Base-by-base conservation (phyloP, 2,797 vertebrate species). In the Huso huso region DNA sequence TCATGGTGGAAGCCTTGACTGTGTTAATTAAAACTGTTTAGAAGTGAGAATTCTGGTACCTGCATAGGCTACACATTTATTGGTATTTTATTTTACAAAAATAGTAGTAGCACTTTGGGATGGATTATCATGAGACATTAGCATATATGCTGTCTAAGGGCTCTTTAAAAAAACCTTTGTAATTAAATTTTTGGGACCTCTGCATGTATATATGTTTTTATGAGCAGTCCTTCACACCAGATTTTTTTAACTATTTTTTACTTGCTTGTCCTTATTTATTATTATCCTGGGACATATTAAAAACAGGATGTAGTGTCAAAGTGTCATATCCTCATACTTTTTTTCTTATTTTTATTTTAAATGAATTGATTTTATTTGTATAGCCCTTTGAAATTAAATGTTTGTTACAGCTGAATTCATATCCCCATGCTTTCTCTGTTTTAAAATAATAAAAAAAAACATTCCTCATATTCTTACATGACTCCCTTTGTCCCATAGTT, bases 191-290 rank as follows among this genome's bases (percentile, higher is more conserved):
- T n/a, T 50, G 62, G 13, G 48, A 59, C 58, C 65, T 57, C 7
- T 53, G 51, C 57, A 61, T 61, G 49, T 49, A 66, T 66, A 6
- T 8, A n/a, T 51, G 65, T 49, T 3, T 49, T 12, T 23, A 50
- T 11, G 51, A 66, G 63, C 53, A 51, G 66, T 73, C 62, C 70
- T 62, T 67, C 64, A 71, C 72, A 72, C 72, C 74, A 75, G 76
- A 74, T 74, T 71, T 68, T 48, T 66, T 10, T 49, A 60, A 49
- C 70, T 64, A 70, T 71, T 72, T 75, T 65, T 70, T 74, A 69
- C 48, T 48, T 15, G 10, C 51, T 51, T 3, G 62, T 37, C 37
- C 37, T 65, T 61, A 68, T 67, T 71, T 66, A 67, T 61, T 51
- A 12, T 63, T 62, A 61, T 62, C 70, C 63, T 71, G 67, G 65